phyloP scores from a whole-genome alignment of 2,113 vertebrate genomes.

The Craseonycteris thonglongyai region DNA sequence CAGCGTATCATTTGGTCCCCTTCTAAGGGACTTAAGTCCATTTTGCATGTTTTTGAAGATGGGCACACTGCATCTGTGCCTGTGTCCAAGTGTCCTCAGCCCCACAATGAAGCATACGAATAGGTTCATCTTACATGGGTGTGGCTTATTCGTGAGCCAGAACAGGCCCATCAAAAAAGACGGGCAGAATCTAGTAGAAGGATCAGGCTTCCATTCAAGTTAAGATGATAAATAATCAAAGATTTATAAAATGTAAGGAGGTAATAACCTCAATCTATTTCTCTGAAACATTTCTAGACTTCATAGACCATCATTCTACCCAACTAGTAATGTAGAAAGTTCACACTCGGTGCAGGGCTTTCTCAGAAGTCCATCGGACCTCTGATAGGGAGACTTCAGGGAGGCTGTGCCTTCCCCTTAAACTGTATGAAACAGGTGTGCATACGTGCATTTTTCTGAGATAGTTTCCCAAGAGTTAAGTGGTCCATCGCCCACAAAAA shows the following conservation, averaged over 20 bases:
- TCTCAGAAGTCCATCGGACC: neutral
- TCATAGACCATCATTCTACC: neutral
- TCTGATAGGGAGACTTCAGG: neutral
- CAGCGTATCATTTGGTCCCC: neutral
- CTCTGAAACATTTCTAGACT: neutral
- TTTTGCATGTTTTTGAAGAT: too few relatives aligned
- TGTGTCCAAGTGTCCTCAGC: neutral
- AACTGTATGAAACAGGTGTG: neutral
- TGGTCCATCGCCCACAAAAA: neutral
- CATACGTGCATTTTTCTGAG: neutral
- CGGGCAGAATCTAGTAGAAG: neutral
- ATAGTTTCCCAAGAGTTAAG: neutral
- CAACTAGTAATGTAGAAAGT: neutral
- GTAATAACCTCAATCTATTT: neutral
- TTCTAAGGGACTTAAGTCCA: neutral
- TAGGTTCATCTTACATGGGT: neutral
- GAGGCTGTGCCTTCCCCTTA: too few relatives aligned
- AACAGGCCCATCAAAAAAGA: neutral
- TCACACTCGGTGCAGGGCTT: neutral
- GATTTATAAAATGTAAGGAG: neutral
- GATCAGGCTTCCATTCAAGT: neutral
- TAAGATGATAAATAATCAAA: neutral
- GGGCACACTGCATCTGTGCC: neutral
- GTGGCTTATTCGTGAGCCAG: neutral
- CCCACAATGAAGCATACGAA: neutral